phyloP scores from a whole-genome alignment of 2,113 vertebrate species.

The Heterocephalus glaber region DNA sequence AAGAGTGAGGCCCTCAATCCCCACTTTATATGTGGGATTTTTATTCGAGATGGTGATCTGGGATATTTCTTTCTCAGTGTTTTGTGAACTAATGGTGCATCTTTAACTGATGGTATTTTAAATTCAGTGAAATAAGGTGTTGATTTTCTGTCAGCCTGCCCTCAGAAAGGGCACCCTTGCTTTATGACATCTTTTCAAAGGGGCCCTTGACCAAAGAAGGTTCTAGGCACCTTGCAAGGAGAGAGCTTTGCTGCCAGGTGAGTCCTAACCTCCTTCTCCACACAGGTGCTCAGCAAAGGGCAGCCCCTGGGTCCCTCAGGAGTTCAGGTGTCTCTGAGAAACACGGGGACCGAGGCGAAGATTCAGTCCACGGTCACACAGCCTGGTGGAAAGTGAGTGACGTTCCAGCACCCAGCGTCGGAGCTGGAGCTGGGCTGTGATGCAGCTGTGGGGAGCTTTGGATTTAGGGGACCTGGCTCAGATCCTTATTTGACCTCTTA shows the following conservation, averaged over 20 bases:
- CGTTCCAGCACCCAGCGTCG: too few species aligned
- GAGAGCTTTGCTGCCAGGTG: not conserved
- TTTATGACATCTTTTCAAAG: not conserved
- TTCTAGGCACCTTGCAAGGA: not conserved
- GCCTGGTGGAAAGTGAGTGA: slow-evolving; percentile 94
- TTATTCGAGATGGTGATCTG: not conserved
- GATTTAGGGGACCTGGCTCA: not conserved
- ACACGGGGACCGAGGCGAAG: slow-evolving; percentile 86
- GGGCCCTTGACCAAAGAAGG: not conserved
- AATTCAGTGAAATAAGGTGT: not conserved
- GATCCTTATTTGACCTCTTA: not conserved
- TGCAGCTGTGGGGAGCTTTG: not conserved
- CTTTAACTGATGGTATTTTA: not conserved
- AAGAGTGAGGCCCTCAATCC: too few species aligned
- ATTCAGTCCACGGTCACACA: slow-evolving; percentile 92
- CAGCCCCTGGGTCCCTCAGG: slow-evolving; percentile 93
- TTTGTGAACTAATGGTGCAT: not conserved
- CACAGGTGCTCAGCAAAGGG: slow-evolving; percentile 95
- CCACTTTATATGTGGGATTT: not conserved
- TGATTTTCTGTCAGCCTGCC: not conserved
- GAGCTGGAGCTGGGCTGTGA: not conserved
- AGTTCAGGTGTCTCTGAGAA: slow-evolving; percentile 92
- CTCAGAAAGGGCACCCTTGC: not conserved
- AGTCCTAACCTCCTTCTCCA: slow-evolving; percentile 35
- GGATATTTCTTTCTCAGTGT: not conserved